Percentiles rank a stretch among this genome's conserved stretches.
Evolutionary conservation across 2,113 vertebrate species (phyloP).

Genomic region (Tricholaema leucomelas): DNA sequence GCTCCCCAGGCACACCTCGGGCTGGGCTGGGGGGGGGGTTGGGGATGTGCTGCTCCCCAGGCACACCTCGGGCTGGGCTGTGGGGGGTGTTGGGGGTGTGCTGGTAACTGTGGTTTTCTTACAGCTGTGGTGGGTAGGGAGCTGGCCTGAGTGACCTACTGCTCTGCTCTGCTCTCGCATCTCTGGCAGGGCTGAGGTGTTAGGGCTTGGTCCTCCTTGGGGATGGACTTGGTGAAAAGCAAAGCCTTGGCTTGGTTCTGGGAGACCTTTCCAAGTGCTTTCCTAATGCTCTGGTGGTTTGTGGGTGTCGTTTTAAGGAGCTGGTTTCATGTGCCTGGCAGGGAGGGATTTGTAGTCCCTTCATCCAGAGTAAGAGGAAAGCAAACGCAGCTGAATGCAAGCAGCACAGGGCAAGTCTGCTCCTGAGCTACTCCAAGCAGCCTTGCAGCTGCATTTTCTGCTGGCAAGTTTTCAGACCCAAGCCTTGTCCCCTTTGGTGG

Average conservation of each 20-base stretch:
- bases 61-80: rapidly evolving
- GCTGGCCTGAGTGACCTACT: neutral
- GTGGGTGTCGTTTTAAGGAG: neutral
- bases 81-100: rapidly evolving
- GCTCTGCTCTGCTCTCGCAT: neutral
- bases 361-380: neutral
- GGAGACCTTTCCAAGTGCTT: neutral
- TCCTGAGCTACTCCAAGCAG: neutral
- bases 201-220: neutral
- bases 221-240: neutral
- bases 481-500: neutral
- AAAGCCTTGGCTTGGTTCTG: neutral
- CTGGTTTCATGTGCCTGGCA: neutral
- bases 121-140: neutral
- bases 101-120: neutral
- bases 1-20: rapidly evolving
- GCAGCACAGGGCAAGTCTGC: neutral
- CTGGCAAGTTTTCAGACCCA: neutral
- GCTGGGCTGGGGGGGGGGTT: rapidly evolving
- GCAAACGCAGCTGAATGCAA: neutral
- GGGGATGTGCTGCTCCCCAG: neutral
- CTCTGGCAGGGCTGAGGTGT: neutral
- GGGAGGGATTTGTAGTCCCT: neutral
- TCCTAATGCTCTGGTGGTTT: neutral
- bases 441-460: neutral